Evolutionary conservation across 1,140 invertebrate species (phyloP).

Genomic region (Ruditapes philippinarum): DNA sequence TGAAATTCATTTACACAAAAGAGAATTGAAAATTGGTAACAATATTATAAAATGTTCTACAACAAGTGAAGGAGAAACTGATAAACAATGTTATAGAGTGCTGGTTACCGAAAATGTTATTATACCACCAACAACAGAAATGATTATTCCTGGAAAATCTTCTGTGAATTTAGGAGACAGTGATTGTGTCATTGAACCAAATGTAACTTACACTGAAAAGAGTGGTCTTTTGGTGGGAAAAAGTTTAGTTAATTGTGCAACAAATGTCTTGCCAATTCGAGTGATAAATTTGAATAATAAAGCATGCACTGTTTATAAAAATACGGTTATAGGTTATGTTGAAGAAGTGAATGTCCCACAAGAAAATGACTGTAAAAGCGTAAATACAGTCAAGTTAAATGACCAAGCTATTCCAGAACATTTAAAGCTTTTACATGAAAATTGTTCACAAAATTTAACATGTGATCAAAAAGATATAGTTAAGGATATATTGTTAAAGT

Average conservation of each 20-base stretch:
- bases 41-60: background rate
- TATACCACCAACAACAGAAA: background rate
- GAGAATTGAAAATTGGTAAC: background rate
- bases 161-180: background rate
- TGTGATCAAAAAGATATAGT: no score
- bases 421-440: no score
- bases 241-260: background rate
- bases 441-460: no score
- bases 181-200: background rate
- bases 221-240: background rate
- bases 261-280: background rate
- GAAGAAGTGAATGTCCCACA: background rate
- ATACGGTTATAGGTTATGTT: background rate
- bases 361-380: no score
- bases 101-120: background rate
- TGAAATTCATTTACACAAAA: background rate
- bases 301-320: background rate
- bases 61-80: background rate
- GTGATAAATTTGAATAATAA: background rate
- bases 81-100: background rate
- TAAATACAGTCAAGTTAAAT: no score
- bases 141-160: background rate
- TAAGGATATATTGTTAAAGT: conserved; percentile 20
- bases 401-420: no score
- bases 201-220: background rate